phyloP scores from a whole-genome alignment of 2,797 vertebrate species.

The Menidia menidia region DNA sequence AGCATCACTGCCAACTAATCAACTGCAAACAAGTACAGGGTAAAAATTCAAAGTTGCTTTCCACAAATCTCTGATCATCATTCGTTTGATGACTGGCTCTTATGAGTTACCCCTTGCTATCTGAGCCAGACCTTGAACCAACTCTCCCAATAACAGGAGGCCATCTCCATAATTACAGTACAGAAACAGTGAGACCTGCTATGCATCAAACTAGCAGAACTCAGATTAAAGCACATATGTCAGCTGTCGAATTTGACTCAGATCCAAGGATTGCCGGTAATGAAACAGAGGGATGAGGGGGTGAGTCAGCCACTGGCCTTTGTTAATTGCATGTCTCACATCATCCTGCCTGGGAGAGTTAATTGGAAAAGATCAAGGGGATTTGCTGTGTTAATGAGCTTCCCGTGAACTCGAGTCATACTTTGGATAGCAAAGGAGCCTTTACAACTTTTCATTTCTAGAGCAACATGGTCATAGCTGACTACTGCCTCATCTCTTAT shows the following conservation, averaged over 20 bases:
- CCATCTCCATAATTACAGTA: conserved; percentile 58
- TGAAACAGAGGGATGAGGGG: conserved; percentile 67
- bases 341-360: conserved; percentile 74
- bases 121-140: conserved; percentile 57
- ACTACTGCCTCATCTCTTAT: conserved; percentile 55
- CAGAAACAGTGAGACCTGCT: conserved; percentile 51
- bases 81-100: conserved; percentile 47
- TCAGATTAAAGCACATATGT: conserved; percentile 72
- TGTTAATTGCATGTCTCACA: conserved; percentile 78
- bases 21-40: conserved; percentile 9
- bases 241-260: conserved; percentile 73
- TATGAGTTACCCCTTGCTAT: conserved; percentile 28
- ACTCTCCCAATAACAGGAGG: conserved; percentile 52
- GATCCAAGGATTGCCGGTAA: conserved; percentile 68
- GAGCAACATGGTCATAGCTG: conserved; percentile 29
- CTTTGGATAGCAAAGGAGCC: conserved; percentile 69
- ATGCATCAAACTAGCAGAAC: conserved; percentile 58
- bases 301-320: conserved; percentile 75
- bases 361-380: conserved; percentile 82
- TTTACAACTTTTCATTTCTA: conserved; percentile 63
- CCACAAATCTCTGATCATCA: conserved; percentile 29
- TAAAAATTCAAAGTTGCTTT: conserved; percentile 31
- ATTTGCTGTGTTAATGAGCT: conserved; percentile 80
- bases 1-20: conserved; percentile 5
- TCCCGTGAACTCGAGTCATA: conserved; percentile 73